Evolutionary conservation across 2,888 invertebrate genomes (phyloP), one percentile per base, ranked within the genome.

Genomic region (Timema cristinae): DNA sequence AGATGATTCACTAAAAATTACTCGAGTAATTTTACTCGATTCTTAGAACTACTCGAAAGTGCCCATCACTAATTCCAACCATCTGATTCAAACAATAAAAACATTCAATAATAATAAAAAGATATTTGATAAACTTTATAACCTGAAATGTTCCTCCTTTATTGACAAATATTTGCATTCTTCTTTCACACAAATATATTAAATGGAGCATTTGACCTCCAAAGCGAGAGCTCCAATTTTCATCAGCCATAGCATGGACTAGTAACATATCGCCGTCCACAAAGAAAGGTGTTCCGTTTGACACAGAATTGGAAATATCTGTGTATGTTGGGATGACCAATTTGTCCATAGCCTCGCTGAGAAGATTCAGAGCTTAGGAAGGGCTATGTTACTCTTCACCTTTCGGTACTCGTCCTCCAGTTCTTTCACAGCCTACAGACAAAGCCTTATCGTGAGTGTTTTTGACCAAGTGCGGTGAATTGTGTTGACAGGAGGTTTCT

Each of bases 201-300:
- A 70, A 63, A 47, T 70, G 70, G 5, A 70, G 11, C 47, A 70
- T 13, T 61, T 70, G 70, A 48, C 70, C 70, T 6, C 66, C 70
- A n/a, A 32, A 51, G n/a, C 11, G 9, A 51, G 11, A 4, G 47
- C 66, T 51, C 32, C 66, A 70, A 52, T 70, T 66, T 10, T 7
- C n/a, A 52, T 70, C 50, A 47, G 51, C 70, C 63, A 70, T 66
- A 16, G 52, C 51, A 70, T 70, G 15, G 15, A 70, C 48, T 0
- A 70, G 50, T 10, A 70, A 10, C 50, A 51, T 51, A 32, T 70
- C 70, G 9, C 70, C 70, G 63, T 70, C 70, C 10, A 70, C 52
- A 5, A 70, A 47, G 32, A 70, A 70, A n/a, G 51, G 16, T 52
- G 63, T 66, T 66, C 70, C 70, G 52, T 70, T 66, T 32, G 70